Percentiles rank a stretch among this genome's conserved stretches.
Conservation (phyloP, 1,140 invertebrate species). For the Leptonema lineaticorne region DNA sequence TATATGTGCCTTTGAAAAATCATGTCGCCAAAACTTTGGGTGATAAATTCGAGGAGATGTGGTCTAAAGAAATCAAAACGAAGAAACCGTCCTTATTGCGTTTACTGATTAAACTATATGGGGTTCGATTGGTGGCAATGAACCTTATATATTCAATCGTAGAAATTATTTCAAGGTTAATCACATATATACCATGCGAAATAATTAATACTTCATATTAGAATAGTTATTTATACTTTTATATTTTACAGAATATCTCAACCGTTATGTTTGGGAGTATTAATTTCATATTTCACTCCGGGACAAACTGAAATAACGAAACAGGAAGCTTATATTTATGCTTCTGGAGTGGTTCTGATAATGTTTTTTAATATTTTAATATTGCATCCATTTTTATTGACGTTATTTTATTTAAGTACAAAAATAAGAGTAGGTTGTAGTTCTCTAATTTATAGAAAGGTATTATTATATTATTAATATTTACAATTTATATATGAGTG, state of each 20-base stretch:
- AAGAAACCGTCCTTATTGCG: conserved; percentile 47
- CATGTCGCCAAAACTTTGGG: conserved; percentile 16
- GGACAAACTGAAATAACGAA: conserved; percentile 50
- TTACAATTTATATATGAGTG: neutral
- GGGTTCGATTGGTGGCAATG: conserved; percentile 41
- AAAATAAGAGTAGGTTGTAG: conserved; percentile 77
- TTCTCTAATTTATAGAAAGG: conserved; percentile 82
- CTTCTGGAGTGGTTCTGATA: conserved; percentile 67
- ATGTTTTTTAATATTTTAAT: conserved; percentile 62
- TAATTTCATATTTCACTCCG: conserved; percentile 69
- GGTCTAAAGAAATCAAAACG: conserved; percentile 44
- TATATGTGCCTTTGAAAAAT: conserved; percentile 29
- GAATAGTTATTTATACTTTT: neutral
- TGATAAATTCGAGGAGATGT: conserved; percentile 17
- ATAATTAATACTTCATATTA: conserved; percentile 2
- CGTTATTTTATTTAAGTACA: conserved; percentile 69
- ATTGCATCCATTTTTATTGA: conserved; percentile 78
- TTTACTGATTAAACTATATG: conserved; percentile 46
- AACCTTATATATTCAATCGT: conserved; percentile 23
- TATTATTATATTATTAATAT: conserved; percentile 42
- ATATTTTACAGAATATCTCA: conserved; percentile 63
- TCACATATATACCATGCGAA: neutral
- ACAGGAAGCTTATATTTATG: conserved; percentile 67
- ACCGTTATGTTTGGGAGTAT: conserved; percentile 66
- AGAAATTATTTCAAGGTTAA: conserved; percentile 30